A percentile compares a stretch with the other conserved stretches of the same genome.
Conservation (phyloP, 2,888 invertebrate species). For the Psylliodes chrysocephalus region DNA sequence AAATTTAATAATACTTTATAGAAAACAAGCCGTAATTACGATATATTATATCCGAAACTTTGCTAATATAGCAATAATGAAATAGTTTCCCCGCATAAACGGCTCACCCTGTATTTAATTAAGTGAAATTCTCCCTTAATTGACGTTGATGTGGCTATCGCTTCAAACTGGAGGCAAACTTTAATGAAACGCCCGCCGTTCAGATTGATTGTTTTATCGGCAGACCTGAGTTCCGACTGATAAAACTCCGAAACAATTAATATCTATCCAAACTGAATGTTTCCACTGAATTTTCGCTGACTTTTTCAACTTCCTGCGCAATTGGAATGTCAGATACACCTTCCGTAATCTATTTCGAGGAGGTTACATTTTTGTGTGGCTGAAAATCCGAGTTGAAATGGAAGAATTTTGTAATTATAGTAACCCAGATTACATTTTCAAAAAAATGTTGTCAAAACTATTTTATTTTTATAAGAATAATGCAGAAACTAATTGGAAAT, state of each 20-base stretch:
- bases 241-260: slow-evolving; percentile 53
- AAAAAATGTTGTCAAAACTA: no score
- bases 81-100: background rate
- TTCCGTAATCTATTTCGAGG: slow-evolving; percentile 19
- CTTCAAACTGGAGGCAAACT: slow-evolving; percentile 32
- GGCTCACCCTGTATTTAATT: slow-evolving; percentile 28
- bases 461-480: no score
- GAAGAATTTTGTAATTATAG: no score
- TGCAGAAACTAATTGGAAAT: no score
- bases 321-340: slow-evolving; percentile 41
- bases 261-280: slow-evolving; percentile 48
- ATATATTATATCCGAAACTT: no score
- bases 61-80: background rate
- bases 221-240: slow-evolving; percentile 41
- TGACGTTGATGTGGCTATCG: slow-evolving; percentile 37
- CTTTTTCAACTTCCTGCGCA: slow-evolving; percentile 28
- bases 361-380: background rate
- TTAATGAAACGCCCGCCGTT: slow-evolving; percentile 43
- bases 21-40: no score
- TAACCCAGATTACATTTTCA: no score
- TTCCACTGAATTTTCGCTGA: slow-evolving; percentile 31
- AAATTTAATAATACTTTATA: no score
- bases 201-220: slow-evolving; percentile 53
- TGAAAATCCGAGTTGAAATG: no score
- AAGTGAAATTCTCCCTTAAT: slow-evolving; percentile 20